These are phyloP conservation scores for Knipowitschia caucasica DNA, from an alignment of 2,797 vertebrate species.

Conservation along the genomic window DNA sequence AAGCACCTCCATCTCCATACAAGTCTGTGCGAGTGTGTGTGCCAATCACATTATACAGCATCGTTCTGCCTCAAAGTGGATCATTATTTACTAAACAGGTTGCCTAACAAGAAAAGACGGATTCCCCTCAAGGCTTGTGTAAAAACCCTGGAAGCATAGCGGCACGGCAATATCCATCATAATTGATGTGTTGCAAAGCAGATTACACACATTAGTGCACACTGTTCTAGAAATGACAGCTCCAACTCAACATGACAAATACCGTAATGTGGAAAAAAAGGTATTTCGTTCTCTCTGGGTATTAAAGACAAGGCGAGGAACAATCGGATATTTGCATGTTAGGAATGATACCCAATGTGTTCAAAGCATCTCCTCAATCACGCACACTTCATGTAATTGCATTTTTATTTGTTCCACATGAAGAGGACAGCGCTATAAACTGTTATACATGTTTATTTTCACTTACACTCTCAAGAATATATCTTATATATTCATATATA, in stretches of 20 bases:
- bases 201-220: conserved; percentile 86
- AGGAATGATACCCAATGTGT: conserved; percentile 1
- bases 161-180: conserved; percentile 80
- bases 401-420: conserved; percentile 69
- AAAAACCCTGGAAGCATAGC: conserved; percentile 70
- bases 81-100: conserved; percentile 85
- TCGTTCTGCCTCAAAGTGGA: conserved; percentile 70
- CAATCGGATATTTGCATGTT: conserved; percentile 69
- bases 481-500: too few species aligned
- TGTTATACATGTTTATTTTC: too few species aligned
- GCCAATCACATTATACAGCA: conserved; percentile 59
- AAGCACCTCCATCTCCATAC: conserved; percentile 23
- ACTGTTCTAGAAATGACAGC: conserved; percentile 82
- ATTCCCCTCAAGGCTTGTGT: conserved; percentile 75
- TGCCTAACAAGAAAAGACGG: conserved; percentile 81
- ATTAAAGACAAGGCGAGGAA: conserved; percentile 67
- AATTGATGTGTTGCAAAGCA: conserved; percentile 87
- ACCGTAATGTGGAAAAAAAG: conserved; percentile 68
- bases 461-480: too few species aligned
- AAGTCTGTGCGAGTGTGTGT: conserved; percentile 7
- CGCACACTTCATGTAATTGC: conserved; percentile 65
- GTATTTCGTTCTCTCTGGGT: conserved; percentile 65
- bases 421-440: conserved; percentile 76
- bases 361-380: conserved; percentile 40
- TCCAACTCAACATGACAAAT: conserved; percentile 85